Evolutionary conservation across 2,888 invertebrate genomes (phyloP), one percentile per base, ranked within the genome.

Genomic region (Marasmarcha lunaedactyla): DNA sequence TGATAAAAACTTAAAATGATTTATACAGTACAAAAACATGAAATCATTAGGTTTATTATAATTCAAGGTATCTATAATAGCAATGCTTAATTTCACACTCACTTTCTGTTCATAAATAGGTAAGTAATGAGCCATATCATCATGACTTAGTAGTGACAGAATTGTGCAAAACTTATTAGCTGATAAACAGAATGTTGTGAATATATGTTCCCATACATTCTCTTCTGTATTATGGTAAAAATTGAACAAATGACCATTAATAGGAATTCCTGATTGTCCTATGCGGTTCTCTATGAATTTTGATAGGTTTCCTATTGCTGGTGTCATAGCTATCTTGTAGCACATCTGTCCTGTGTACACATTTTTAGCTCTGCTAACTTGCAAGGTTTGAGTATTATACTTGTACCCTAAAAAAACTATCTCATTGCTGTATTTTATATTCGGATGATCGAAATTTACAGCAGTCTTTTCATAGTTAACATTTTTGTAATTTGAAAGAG

Each of bases 101-200:
- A 84, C 76, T 49, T 59, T 68, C 46, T 60, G 70, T 48, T 84
- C 83, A 40, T 73, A 84, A 7, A 77, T 35, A 14, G 47, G 37
- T 2, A 84, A 47, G 50, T 67, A 67, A 37, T 54, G 55, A 1
- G 48, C 44, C 57, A 74, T 72, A 33, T 74, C 67, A 12, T 49
- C 49, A 25, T 62, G 51, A 43, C 71, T 73, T n/a, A 72, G 40
- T 36, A 83, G 46, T 5, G 77, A 64, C 38, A 81, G 48, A 37
- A 79, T 77, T 6, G 83, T 77, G 38, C 84, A 84, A 42, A 84
- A 74, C 52, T 81, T 84, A 50, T 84, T 84, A 0, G 83, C 83
- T 12, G 84, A 79, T 12, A 83, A 48, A 50, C 76, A 78, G 20
- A 74, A 64, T n/a, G 79, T 76, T 2, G 62, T 58, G 48, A 83